A percentile compares a stretch with the other conserved stretches of the same genome.
These are phyloP conservation scores for Tineola bisselliella DNA, from an alignment of 2,888 invertebrate genomes.

Conservation along the genomic window DNA sequence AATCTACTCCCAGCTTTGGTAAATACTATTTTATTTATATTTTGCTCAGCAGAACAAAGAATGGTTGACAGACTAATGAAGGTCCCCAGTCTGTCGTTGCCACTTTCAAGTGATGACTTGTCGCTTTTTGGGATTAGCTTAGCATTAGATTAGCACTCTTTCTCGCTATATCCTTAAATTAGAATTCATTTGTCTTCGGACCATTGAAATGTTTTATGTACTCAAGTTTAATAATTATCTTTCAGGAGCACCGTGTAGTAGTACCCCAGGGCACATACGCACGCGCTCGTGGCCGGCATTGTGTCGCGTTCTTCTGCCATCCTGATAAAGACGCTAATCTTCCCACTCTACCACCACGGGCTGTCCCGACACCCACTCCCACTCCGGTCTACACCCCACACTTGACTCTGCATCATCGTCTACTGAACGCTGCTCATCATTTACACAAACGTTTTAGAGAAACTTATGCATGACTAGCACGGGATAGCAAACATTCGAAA, in stretches of 20 bases:
- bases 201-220: too few relatives aligned
- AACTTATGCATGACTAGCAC: conserved; percentile 71
- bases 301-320: conserved; percentile 81
- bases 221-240: too few relatives aligned
- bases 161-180: too few relatives aligned
- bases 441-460: conserved; percentile 76
- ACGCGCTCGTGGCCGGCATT: conserved; percentile 74
- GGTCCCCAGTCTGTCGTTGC: too few relatives aligned
- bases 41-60: neutral
- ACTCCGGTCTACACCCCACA: conserved; percentile 46
- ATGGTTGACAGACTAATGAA: too few relatives aligned
- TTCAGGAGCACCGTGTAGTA: conserved; percentile 76
- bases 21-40: conserved; percentile 25
- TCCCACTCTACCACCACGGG: conserved; percentile 56
- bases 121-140: too few relatives aligned
- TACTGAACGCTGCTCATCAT: conserved; percentile 75
- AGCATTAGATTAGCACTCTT: too few relatives aligned
- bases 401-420: conserved; percentile 61
- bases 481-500: conserved; percentile 15
- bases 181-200: too few relatives aligned
- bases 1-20: conserved; percentile 76
- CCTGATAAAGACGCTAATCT: conserved; percentile 70
- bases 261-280: conserved; percentile 73
- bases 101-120: too few relatives aligned
- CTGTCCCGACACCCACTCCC: conserved; percentile 44